Base-by-base conservation (phyloP, 2,113 vertebrate genomes). In the Hemicordylus capensis region DNA sequence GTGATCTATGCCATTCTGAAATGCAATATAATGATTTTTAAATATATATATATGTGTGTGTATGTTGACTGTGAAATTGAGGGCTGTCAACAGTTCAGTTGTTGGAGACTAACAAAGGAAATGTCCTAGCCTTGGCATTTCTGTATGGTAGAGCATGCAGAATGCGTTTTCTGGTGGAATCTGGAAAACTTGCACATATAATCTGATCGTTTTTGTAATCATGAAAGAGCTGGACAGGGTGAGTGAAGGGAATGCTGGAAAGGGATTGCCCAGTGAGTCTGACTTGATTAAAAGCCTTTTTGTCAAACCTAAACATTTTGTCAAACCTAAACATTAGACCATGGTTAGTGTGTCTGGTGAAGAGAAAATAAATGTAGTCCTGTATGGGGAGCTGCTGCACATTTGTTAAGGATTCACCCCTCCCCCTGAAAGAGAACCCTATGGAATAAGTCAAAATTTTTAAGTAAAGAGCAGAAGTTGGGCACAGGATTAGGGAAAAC, bases 91-190 rank as follows among this genome's bases (percentile, higher is more conserved):
- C 12, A 86, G 2, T 81, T 88, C 64, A 86, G 2, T 81, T 88
- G 59, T 70, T 87, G 46, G 44, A 48, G 58, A 48, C 73, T 81
- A 67, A 66, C 77, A 85, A 12, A 17, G 37, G 22, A 56, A 42
- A 39, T 4, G 34, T 51, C 12, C n/a, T 34, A 54, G 20, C 17
- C 20, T 17, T 72, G 11, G 70, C 42, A 31, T 75, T 63, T 39
- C 15, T 22, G 61, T 34, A 8, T 81, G 78, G 61, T 83, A 73
- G 59, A 83, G 34, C 78, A 74, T 88, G 66, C 46, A 56, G 92
- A 83, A 87, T 87, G n/a, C 17, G 6, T 80, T 93, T 89, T 54
- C 88, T 20, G 66, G 83, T 78, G 67, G 75, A 63, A 79, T 46
- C 85, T 88, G 44, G 61, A 51, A 72, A 75, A 85, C 85, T 89